These are phyloP conservation scores for Mus pahari DNA, from an alignment of 2,113 vertebrate genomes.

Conservation along the genomic window DNA sequence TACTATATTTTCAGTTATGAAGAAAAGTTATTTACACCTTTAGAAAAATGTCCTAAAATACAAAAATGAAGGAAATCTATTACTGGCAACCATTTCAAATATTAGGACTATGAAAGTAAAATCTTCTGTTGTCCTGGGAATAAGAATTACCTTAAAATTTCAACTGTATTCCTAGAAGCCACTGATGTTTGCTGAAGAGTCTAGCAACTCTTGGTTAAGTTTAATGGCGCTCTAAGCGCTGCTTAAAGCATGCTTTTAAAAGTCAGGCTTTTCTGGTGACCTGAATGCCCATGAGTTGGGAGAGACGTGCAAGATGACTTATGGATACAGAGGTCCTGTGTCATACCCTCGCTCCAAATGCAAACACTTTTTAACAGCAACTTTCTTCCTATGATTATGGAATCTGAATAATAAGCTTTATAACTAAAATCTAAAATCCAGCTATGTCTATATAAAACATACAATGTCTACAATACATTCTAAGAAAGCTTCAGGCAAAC, in stretches of 20 bases:
- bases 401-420: slow-evolving; percentile 47
- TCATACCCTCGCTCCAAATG: neutral
- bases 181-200: neutral
- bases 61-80: slow-evolving; percentile 11
- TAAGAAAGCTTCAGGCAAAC: slow-evolving; percentile 32
- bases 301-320: neutral
- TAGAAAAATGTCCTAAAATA: slow-evolving; percentile 25
- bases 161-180: neutral
- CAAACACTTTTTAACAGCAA: neutral
- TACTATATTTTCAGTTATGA: neutral
- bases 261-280: neutral
- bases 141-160: slow-evolving; percentile 50
- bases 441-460: neutral
- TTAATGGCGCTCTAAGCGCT: neutral
- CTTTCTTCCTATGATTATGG: neutral
- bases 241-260: slow-evolving; percentile 26
- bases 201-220: neutral
- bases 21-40: slow-evolving; percentile 44
- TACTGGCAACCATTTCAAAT: slow-evolving; percentile 14
- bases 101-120: neutral
- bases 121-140: neutral
- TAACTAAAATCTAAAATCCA: slow-evolving; percentile 38
- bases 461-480: neutral
- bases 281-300: neutral
- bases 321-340: neutral